Evolutionary conservation across 2,888 invertebrate genomes (phyloP).

Genomic region (Hermodice carunculata): DNA sequence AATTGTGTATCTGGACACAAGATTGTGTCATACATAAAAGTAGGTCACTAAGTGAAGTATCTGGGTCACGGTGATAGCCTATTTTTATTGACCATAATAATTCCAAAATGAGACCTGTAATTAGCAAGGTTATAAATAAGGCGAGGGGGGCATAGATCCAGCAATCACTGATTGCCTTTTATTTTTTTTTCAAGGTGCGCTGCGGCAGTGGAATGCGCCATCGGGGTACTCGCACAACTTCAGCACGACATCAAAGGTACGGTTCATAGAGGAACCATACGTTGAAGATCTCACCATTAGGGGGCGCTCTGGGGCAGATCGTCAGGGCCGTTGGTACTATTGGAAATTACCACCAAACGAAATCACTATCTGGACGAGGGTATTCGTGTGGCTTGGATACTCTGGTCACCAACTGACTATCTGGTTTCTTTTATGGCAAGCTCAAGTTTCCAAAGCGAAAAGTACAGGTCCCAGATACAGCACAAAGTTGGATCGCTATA

Average conservation of each 20-base stretch:
- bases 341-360: conserved; percentile 4
- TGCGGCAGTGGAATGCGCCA: neutral
- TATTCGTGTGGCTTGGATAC: conserved; percentile 9
- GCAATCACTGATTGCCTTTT: no score
- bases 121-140: no score
- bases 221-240: conserved; percentile 6
- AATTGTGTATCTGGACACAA: no score
- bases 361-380: neutral
- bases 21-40: no score
- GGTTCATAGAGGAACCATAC: conserved; percentile 3
- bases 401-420: neutral
- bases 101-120: no score
- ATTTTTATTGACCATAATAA: no score
- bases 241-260: neutral
- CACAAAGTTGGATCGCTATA: conserved; percentile 17
- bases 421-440: conserved; percentile 5
- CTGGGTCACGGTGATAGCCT: no score
- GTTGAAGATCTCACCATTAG: neutral
- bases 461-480: conserved; percentile 1
- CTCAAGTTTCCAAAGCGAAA: conserved; percentile 1
- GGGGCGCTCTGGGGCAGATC: neutral
- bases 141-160: no score
- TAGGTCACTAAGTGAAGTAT: no score
- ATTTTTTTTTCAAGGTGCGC: neutral
- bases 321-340: conserved; percentile 9